A percentile compares a stretch with the other conserved stretches of the same genome.
Conservation (phyloP, 2,797 vertebrate genomes). For the Helicolenus hilgendorfi region DNA sequence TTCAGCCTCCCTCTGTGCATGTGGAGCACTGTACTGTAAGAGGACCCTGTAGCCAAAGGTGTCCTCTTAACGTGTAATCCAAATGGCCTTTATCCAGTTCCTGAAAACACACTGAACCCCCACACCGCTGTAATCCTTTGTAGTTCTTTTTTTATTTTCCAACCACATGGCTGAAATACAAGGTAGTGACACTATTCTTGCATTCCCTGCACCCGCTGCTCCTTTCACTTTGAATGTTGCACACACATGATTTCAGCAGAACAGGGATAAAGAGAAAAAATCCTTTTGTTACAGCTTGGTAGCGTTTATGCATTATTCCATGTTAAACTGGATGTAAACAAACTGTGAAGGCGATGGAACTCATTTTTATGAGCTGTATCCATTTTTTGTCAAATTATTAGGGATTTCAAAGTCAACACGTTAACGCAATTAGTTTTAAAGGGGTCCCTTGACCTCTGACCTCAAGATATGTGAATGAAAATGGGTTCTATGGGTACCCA, state of each 20-base stretch:
- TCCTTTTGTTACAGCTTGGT: not conserved
- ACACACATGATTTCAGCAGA: not conserved
- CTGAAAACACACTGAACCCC: constrained; percentile 6
- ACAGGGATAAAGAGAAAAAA: not conserved
- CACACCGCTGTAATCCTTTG: constrained; percentile 11
- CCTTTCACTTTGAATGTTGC: constrained; percentile 3
- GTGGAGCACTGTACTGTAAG: not conserved
- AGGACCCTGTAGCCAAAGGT: constrained; percentile 8
- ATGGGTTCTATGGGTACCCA: too few species aligned
- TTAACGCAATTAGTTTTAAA: too few species aligned
- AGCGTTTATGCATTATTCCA: not conserved
- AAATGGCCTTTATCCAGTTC: constrained; percentile 38
- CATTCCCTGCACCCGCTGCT: constrained; percentile 5
- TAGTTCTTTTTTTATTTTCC: not conserved
- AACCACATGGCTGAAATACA: constrained; percentile 1
- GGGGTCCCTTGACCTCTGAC: too few species aligned
- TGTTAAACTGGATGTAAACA: not conserved
- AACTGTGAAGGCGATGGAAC: not conserved
- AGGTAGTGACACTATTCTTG: not conserved
- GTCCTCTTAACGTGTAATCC: constrained; percentile 8
- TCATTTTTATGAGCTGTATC: not conserved
- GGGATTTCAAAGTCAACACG: too few species aligned
- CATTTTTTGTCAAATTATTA: not conserved
- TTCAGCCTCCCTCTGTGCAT: constrained; percentile 23
- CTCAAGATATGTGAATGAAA: too few species aligned